Evolutionary conservation across 2,797 vertebrate genomes (phyloP).

Genomic region (Neopelma chrysocephalum): DNA sequence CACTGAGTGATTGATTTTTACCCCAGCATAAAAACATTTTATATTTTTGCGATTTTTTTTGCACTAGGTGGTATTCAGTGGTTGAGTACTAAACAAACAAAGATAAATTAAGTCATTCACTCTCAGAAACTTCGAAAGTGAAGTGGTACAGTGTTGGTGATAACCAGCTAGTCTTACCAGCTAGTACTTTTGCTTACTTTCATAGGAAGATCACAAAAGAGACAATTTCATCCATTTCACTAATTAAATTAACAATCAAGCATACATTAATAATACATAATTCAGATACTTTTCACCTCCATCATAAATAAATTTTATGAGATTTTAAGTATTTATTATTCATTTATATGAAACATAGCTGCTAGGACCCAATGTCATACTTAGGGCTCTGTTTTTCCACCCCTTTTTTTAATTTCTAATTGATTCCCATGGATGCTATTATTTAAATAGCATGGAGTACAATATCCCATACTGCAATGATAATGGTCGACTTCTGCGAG

Average conservation of each 20-base stretch:
- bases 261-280: neutral
- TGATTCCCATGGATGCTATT: neutral
- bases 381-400: neutral
- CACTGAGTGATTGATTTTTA: slow-evolving; percentile 39
- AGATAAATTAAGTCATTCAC: neutral
- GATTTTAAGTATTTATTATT: slow-evolving; percentile 23
- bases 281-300: neutral
- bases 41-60: neutral
- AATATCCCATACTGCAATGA: neutral
- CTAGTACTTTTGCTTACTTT: neutral
- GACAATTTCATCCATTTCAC: neutral
- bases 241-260: slow-evolving; percentile 24
- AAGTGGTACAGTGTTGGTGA: neutral
- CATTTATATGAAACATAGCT: neutral
- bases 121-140: neutral
- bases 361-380: neutral
- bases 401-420: neutral
- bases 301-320: slow-evolving; percentile 1
- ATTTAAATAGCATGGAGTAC: neutral
- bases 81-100: neutral
- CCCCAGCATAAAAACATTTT: neutral
- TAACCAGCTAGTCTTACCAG: neutral
- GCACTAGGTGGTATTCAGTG: neutral
- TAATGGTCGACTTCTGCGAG: no score
- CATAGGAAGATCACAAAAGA: neutral